A percentile compares a stretch with the other conserved stretches of the same genome.
Conservation (phyloP, 2,888 invertebrate species). For the Allophyes oxyacanthae region DNA sequence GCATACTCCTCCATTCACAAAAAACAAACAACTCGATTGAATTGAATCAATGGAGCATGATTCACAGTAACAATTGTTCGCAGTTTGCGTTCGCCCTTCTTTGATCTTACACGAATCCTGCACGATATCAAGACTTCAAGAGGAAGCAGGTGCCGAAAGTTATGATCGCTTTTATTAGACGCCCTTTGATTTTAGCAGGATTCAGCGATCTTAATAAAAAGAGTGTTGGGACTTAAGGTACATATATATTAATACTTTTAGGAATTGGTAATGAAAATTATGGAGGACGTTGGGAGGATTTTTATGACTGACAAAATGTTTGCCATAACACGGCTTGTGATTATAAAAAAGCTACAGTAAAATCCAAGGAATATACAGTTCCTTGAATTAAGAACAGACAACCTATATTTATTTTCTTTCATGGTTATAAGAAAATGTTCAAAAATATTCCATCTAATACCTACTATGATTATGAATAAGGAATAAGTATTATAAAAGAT, state of each 20-base stretch:
- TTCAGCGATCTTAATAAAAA: conserved; percentile 27
- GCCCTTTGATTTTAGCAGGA: conserved; percentile 30
- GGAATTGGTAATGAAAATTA: background rate
- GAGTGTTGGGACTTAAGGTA: too few species aligned
- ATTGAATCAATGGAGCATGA: conserved; percentile 45
- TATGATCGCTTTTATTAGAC: conserved; percentile 47
- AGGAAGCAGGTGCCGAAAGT: conserved; percentile 55
- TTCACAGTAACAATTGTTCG: conserved; percentile 51
- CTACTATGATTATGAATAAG: too few species aligned
- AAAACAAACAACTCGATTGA: conserved; percentile 38
- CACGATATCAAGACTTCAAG: conserved; percentile 46
- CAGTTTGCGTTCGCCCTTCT: conserved; percentile 51
- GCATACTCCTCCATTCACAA: conserved; percentile 18
- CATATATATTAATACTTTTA: conserved; percentile 15
- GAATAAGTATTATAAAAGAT: too few species aligned
- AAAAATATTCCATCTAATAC: too few species aligned
- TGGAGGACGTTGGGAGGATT: too few species aligned
- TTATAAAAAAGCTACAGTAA: too few species aligned
- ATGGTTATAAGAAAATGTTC: too few species aligned
- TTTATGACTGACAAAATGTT: too few species aligned
- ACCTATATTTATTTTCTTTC: too few species aligned
- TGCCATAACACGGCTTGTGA: too few species aligned
- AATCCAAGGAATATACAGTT: too few species aligned
- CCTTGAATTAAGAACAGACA: too few species aligned
- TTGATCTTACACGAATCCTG: conserved; percentile 47